phyloP scores from a whole-genome alignment of 2,888 invertebrate species.

The Stegana nigrithorax region DNA sequence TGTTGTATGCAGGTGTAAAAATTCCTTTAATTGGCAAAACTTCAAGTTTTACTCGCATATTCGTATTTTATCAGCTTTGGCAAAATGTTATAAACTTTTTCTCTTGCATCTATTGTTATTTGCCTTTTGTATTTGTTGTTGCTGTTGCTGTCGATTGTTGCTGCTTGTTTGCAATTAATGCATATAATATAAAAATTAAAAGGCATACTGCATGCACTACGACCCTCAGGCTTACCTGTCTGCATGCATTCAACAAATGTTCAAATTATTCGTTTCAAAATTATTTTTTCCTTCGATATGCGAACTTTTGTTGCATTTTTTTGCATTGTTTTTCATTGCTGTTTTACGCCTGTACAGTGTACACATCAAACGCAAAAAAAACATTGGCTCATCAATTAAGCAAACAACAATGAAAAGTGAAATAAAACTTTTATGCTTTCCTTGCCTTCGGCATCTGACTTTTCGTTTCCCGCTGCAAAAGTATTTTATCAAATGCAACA shows the following conservation, averaged over 20 bases:
- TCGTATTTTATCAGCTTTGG: constrained; percentile 4
- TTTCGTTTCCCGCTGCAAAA: no score
- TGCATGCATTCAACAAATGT: constrained; percentile 35
- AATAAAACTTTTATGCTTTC: no score
- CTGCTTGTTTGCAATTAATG: constrained; percentile 4
- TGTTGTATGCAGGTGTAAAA: constrained; percentile 33
- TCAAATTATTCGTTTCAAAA: constrained; percentile 39
- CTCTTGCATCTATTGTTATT: neutral
- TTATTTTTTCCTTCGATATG: neutral
- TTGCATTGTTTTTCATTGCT: no score
- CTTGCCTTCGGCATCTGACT: no score
- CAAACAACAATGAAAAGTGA: no score
- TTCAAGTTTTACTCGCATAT: constrained; percentile 23
- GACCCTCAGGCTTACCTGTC: neutral
- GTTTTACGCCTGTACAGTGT: no score
- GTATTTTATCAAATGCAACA: no score
- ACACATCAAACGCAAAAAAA: no score
- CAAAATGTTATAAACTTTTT: no score
- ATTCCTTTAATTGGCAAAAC: constrained; percentile 52
- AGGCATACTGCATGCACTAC: neutral
- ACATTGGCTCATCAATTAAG: no score
- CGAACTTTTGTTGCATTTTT: no score
- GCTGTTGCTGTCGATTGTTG: neutral
- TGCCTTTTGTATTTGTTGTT: neutral
- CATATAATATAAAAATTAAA: constrained; percentile 16